Evolutionary conservation across 2,888 invertebrate species (phyloP), one percentile per base, ranked within the genome.

Genomic region (Lampropteryx suffumata): DNA sequence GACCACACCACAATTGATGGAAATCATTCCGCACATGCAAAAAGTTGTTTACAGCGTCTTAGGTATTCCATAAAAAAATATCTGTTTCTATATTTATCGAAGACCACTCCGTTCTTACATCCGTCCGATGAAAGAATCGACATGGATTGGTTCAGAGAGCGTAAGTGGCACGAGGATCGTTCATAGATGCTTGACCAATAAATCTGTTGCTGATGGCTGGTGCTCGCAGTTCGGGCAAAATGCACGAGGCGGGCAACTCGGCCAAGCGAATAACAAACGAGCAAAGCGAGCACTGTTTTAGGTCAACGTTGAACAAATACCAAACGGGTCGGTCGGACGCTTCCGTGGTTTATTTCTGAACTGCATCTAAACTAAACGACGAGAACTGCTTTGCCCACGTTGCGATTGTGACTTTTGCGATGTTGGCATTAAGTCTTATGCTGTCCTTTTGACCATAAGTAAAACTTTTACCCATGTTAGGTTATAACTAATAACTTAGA

Each of bases 251-350:
- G 57, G 71, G 69, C 75, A 74, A 78, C 74, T 80, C 77, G 79
- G 73, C 78, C 78, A 78, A 69, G 82, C 83, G 78, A 87, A 86
- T 86, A 89, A 84, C 84, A 88, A 84, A 88, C 84, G 84, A 86
- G 86, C 86, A 88, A 87, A 87, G 82, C 87, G 76, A 84, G 76
- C 82, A 76, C 90, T 89, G 88, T 89, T 90, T 90, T 90, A 90
- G 90, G 90, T 89, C 90, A 89, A 89, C 90, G 84, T 81, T 83
- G 86, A 89, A 88, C 88, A 89, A 89, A 90, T 90, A 89, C 90
- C 89, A 90, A 89, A 90, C 89, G 83, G 86, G 88, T 87, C 87
- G 89, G 80, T 82, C 81, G 83, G 80, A 77, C 84, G 86, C 87
- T 90, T 89, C 90, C 89, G 89, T 80, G 84, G 81, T 83, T 76